Conservation (phyloP, 2,797 vertebrate species). For the Neopelma chrysocephalum region DNA sequence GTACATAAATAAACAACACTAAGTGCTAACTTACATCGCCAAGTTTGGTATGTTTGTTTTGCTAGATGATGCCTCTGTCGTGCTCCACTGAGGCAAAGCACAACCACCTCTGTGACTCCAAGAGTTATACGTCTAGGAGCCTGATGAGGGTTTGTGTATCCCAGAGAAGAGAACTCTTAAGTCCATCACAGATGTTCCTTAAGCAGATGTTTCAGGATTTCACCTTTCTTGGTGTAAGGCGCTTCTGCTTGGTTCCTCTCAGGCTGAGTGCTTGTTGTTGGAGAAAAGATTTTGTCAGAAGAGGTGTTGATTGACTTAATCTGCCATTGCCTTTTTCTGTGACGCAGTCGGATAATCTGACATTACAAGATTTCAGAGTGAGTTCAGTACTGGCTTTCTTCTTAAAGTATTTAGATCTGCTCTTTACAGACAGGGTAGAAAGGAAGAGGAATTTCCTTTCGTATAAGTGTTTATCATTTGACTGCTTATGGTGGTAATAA, state of each 20-base stretch:
- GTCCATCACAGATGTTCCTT: not conserved
- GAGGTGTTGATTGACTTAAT: not conserved
- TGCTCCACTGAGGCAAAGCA: not conserved
- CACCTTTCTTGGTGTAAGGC: not conserved
- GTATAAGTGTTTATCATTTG: constrained; percentile 26
- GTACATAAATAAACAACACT: not conserved
- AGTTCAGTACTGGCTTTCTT: not conserved
- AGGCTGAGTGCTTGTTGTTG: not conserved
- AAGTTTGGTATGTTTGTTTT: not conserved
- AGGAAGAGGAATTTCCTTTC: constrained; percentile 44
- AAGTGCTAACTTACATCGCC: not conserved
- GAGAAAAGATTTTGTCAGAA: not conserved
- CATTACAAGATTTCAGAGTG: not conserved
- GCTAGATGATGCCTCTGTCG: not conserved
- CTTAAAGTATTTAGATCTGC: not conserved
- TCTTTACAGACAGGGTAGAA: not conserved
- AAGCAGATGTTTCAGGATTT: not conserved
- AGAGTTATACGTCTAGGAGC: accelerated
- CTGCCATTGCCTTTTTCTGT: not conserved
- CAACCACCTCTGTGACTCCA: not conserved
- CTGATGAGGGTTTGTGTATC: not conserved
- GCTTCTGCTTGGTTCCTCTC: not conserved
- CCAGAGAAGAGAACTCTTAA: not conserved
- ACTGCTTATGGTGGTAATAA: constrained; percentile 44
- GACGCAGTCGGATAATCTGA: not conserved